Percentiles rank a stretch among this genome's conserved stretches.
phyloP scores from a whole-genome alignment of 2,888 invertebrate species.

The Euzophera pinguis region DNA sequence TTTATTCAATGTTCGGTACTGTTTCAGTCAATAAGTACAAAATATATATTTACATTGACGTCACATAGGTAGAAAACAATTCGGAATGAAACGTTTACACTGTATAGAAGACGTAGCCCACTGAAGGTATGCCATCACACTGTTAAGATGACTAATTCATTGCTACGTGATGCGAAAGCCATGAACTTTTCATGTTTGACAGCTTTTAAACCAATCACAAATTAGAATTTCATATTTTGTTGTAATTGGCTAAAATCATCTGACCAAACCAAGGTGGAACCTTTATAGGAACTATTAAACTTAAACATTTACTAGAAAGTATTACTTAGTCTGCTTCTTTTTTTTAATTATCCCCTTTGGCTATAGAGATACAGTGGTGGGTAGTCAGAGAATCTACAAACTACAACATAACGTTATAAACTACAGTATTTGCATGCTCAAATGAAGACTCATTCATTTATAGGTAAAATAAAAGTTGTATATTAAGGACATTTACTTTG shows the following conservation, averaged over 20 bases:
- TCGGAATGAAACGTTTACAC: conserved; percentile 51
- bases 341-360: too few species aligned
- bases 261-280: too few species aligned
- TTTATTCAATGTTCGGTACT: conserved; percentile 15
- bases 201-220: background rate
- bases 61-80: conserved; percentile 46
- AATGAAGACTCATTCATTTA: too few species aligned
- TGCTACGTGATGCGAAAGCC: background rate
- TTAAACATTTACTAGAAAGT: too few species aligned
- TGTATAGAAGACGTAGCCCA: conserved; percentile 23
- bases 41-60: conserved; percentile 62
- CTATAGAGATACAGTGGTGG: too few species aligned
- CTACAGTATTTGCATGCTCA: too few species aligned
- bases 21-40: conserved; percentile 64
- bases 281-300: too few species aligned
- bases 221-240: background rate
- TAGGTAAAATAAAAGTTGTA: too few species aligned
- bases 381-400: too few species aligned
- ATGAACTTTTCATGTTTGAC: background rate
- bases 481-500: too few species aligned
- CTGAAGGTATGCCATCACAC: background rate
- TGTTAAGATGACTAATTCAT: background rate
- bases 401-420: too few species aligned
- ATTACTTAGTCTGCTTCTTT: too few species aligned
- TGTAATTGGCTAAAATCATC: background rate